Evolutionary conservation across 2,797 vertebrate species (phyloP).

Genomic region (Craterocephalus amniculus): DNA sequence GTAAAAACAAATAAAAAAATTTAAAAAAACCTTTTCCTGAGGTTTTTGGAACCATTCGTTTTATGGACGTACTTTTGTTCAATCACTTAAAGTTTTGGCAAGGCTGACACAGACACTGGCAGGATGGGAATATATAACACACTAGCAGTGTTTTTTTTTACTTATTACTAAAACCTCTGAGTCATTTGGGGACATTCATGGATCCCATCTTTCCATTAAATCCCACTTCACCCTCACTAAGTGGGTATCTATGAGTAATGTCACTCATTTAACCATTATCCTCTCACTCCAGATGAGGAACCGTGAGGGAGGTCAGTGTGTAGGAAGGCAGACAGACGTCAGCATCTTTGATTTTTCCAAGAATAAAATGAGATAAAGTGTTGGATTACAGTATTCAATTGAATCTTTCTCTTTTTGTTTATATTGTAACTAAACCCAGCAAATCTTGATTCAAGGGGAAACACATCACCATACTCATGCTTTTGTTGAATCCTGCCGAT

Average conservation of each 20-base stretch:
- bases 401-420: background rate
- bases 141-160: too few relatives aligned
- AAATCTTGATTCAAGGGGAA: too few relatives aligned
- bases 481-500: too few relatives aligned
- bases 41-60: slow-evolving; percentile 9
- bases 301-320: background rate
- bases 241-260: too few relatives aligned
- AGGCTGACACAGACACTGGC: background rate
- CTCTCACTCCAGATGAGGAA: too few relatives aligned
- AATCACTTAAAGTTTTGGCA: background rate
- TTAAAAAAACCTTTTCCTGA: background rate
- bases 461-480: too few relatives aligned
- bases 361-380: background rate
- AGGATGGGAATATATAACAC: background rate
- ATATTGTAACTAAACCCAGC: background rate
- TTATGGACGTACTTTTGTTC: background rate
- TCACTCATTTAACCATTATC: too few relatives aligned
- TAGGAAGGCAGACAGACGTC: background rate
- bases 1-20: background rate
- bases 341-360: background rate
- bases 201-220: too few relatives aligned
- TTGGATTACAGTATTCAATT: background rate
- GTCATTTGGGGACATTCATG: too few relatives aligned
- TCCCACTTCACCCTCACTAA: too few relatives aligned
- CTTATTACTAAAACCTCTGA: too few relatives aligned